Evolutionary conservation across 2,888 invertebrate species (phyloP).

Genomic region (Augochlorella aurata): DNA sequence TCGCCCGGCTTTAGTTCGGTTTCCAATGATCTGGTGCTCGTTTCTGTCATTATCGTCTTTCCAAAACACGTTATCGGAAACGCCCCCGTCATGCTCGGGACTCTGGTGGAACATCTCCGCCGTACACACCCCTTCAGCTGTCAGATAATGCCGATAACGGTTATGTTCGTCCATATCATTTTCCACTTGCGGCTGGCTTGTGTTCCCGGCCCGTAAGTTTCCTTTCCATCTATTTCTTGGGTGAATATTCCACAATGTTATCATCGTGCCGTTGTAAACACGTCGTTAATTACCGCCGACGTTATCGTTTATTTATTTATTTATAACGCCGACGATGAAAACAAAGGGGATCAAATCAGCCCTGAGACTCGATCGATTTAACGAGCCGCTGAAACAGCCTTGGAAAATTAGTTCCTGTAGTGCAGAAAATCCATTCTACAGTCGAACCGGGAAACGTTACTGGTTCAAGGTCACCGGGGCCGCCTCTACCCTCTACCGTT

Average conservation of each 20-base stretch:
- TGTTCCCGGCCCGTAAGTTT: neutral
- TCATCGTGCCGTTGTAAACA: constrained; percentile 16
- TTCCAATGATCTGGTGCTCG: neutral
- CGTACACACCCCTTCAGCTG: neutral
- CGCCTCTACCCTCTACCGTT: neutral
- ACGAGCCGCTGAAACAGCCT: neutral
- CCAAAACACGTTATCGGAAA: constrained; percentile 10
- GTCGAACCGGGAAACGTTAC: neutral
- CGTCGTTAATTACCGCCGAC: neutral
- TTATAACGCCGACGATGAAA: constrained; percentile 29
- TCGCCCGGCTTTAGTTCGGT: neutral
- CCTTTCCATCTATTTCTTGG: neutral
- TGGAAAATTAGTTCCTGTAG: neutral
- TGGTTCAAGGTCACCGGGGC: neutral
- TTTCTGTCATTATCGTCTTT: neutral
- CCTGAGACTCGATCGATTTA: constrained; percentile 7
- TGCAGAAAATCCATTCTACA: neutral
- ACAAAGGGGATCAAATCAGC: constrained; percentile 7
- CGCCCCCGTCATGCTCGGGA: neutral
- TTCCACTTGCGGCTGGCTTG: neutral
- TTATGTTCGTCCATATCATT: neutral
- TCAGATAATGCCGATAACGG: neutral
- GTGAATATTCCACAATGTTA: neutral
- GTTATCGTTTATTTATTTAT: constrained; percentile 21
- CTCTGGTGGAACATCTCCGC: neutral